Conservation (phyloP, 2,888 invertebrate genomes). For the Oxytorus armatus region DNA sequence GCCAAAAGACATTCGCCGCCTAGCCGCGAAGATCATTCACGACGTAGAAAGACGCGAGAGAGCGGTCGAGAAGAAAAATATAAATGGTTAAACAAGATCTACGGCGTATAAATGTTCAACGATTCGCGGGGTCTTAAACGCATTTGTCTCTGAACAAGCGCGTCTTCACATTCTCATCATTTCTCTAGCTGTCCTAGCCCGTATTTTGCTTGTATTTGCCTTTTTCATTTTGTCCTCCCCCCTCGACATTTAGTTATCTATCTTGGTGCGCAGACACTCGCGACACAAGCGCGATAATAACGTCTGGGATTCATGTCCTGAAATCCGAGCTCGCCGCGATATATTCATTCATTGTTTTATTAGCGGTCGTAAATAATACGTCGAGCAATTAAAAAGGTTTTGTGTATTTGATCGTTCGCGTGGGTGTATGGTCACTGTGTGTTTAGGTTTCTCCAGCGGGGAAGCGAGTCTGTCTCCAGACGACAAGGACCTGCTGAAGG, state of each 20-base stretch:
- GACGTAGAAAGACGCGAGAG: no score
- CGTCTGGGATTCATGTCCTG: slow-evolving; percentile 27
- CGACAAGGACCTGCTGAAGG: neutral
- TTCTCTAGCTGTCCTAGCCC: slow-evolving; percentile 32
- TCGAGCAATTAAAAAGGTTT: slow-evolving; percentile 79
- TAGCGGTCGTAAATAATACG: slow-evolving; percentile 75
- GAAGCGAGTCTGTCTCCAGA: neutral
- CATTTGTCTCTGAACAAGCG: slow-evolving; percentile 39
- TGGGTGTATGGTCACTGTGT: slow-evolving; percentile 70
- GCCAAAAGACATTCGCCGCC: no score
- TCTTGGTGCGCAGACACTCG: slow-evolving; percentile 25
- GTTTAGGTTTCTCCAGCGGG: neutral
- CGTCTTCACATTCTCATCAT: slow-evolving; percentile 51
- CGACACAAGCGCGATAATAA: slow-evolving; percentile 40
- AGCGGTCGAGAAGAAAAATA: no score
- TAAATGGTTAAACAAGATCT: no score
- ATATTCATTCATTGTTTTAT: slow-evolving; percentile 82
- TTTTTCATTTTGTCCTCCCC: slow-evolving; percentile 23
- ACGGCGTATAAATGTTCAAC: no score
- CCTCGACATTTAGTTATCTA: slow-evolving; percentile 1
- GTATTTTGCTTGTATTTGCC: neutral
- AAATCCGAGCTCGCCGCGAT: slow-evolving; percentile 65
- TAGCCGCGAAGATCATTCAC: no score
- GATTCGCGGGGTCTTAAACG: slow-evolving; percentile 2
- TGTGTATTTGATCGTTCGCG: slow-evolving; percentile 76